phyloP scores from a whole-genome alignment of 2,888 invertebrate genomes.

The Heliconius charithonia region DNA sequence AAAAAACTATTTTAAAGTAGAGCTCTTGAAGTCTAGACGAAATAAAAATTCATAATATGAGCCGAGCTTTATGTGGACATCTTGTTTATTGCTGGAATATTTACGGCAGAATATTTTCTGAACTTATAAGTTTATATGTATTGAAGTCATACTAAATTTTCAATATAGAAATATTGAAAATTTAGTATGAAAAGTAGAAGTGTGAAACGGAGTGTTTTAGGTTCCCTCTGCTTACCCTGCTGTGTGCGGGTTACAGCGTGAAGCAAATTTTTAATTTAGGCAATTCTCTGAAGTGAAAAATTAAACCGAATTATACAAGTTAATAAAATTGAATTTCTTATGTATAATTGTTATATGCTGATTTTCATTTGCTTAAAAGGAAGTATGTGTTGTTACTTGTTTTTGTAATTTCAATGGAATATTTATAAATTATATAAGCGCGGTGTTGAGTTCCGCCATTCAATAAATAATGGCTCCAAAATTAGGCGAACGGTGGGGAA shows the following conservation, averaged over 20 bases:
- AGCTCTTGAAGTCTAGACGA: constrained; percentile 33
- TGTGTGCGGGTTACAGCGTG: too few species aligned
- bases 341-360: background rate
- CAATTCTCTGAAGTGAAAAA: background rate
- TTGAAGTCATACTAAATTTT: too few species aligned
- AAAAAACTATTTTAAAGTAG: constrained; percentile 24
- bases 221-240: too few species aligned
- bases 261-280: too few species aligned
- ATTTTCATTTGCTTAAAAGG: background rate
- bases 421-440: background rate
- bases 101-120: background rate
- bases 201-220: too few species aligned
- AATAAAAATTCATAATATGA: constrained; percentile 34
- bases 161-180: too few species aligned
- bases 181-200: too few species aligned
- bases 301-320: background rate
- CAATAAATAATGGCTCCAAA: too few species aligned
- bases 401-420: background rate
- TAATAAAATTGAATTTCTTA: background rate
- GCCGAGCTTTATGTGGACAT: background rate
- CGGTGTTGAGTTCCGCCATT: too few species aligned
- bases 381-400: background rate
- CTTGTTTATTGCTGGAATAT: constrained; percentile 3
- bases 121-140: background rate
- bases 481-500: too few species aligned